Evolutionary conservation across 2,888 invertebrate species (phyloP).

Genomic region (Tetheella fluctuosa): DNA sequence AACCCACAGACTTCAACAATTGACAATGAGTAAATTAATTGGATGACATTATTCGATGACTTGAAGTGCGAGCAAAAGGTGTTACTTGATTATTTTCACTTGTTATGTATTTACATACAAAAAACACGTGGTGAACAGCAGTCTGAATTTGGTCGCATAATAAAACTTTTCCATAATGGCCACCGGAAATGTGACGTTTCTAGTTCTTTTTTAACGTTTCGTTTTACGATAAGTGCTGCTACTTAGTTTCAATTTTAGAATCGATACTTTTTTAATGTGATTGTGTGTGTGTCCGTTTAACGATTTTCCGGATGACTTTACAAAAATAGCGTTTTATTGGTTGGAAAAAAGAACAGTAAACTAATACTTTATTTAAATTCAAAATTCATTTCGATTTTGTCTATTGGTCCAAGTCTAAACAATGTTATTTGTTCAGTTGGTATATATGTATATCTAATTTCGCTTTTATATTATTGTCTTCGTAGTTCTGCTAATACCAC

Average conservation of each 20-base stretch:
- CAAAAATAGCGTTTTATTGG: no score
- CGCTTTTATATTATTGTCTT: no score
- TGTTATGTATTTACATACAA: slow-evolving; percentile 43
- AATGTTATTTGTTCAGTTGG: no score
- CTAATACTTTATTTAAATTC: no score
- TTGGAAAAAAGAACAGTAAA: no score
- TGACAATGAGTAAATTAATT: slow-evolving; percentile 42
- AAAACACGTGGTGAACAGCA: slow-evolving; percentile 33
- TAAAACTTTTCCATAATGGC: slow-evolving; percentile 68
- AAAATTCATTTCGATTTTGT: no score
- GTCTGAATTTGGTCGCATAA: slow-evolving; percentile 58
- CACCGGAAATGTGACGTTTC: slow-evolving; percentile 71
- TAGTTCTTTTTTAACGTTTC: slow-evolving; percentile 29
- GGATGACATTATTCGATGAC: slow-evolving; percentile 34
- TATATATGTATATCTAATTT: no score
- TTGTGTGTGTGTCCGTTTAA: no score
- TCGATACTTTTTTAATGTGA: background rate
- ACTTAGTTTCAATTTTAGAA: background rate
- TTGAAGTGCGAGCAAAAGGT: slow-evolving; percentile 47
- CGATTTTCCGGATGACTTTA: no score
- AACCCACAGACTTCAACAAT: slow-evolving; percentile 43
- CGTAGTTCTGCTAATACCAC: no score
- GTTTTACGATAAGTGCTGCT: slow-evolving; percentile 16
- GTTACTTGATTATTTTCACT: slow-evolving; percentile 31
- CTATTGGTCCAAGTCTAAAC: no score